Percentiles rank a stretch among this genome's conserved stretches.
Evolutionary conservation across 2,888 invertebrate species (phyloP).

Genomic region (Gonocerus acuteangulatus): DNA sequence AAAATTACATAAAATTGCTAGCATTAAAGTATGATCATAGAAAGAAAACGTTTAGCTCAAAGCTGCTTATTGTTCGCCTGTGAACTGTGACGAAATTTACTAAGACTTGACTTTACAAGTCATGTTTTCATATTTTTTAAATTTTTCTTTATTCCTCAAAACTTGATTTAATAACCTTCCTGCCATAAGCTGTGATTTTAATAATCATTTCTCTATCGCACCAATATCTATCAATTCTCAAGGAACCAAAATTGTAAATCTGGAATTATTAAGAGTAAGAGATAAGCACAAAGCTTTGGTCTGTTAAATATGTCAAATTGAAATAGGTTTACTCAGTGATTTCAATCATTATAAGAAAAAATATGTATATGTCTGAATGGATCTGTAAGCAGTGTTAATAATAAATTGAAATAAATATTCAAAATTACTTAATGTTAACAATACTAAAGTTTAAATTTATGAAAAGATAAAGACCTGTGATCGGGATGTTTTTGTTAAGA

Average conservation of each 20-base stretch:
- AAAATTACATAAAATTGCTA: no score
- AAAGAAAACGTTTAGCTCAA: not conserved
- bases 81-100: not conserved
- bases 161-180: constrained; percentile 15
- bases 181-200: constrained; percentile 22
- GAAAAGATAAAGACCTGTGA: constrained; percentile 33
- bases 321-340: not conserved
- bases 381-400: not conserved
- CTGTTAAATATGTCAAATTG: not conserved
- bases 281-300: not conserved
- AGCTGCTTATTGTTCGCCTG: not conserved
- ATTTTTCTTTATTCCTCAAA: not conserved
- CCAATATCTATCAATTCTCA: not conserved
- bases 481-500: constrained; percentile 30
- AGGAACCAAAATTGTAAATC: constrained; percentile 4
- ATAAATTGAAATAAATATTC: not conserved
- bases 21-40: not conserved
- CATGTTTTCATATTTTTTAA: not conserved
- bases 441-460: not conserved
- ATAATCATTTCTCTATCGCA: constrained; percentile 2
- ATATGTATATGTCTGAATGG: not conserved
- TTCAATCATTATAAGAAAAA: not conserved
- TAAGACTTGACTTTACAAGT: not conserved
- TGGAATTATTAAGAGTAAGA: constrained; percentile 1
- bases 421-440: no score